Base-by-base conservation (phyloP, 2,888 invertebrate species). In the Carabus problematicus region DNA sequence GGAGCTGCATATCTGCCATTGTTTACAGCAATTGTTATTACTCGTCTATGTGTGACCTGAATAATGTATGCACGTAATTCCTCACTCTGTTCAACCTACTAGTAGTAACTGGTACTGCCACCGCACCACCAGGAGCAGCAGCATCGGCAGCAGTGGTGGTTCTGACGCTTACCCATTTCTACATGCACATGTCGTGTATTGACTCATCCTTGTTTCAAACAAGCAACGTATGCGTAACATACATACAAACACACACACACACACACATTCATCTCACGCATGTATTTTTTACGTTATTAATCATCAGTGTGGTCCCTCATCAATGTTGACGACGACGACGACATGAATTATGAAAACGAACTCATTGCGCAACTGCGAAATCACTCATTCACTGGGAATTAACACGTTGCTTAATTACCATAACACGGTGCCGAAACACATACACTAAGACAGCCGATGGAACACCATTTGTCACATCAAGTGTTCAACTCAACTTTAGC, bases 11-110 rank as follows among this genome's bases (percentile, higher is more conserved):
- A 66, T 58, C 45, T 56, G 47, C 66, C 49, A 58, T 66, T 66
- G 66, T 66, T 66, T 66, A 66, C 59, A 66, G 66, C 66, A 66
- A 66, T 66, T 66, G 66, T 66, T 56, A 63, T 63, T 63, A 63
- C 63, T 64, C 56, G 66, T 66, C 66, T 66, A 66, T 56, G 66
- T 66, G 66, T 66, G 66, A 66, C 59, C 66, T 58, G 66, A 59
- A 66, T 66, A 66, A 66, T 66, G 58, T 66, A 58, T 49, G 41
- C 18, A n/a, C 43, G 6, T 6, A 29, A 29, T 29, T 3, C 29
- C 29, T 29, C 29, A 52, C 52, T 52, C 12, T 18, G 52, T 19
- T 52, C 52, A 14, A 18, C 9, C 9, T 18, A 52, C 29, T 29
- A 29, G 29, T 29, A 29, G 29, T 29, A 29, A 29, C 29, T 29